Conservation (phyloP, 2,113 vertebrate species). For the Nothoprocta perdicaria region DNA sequence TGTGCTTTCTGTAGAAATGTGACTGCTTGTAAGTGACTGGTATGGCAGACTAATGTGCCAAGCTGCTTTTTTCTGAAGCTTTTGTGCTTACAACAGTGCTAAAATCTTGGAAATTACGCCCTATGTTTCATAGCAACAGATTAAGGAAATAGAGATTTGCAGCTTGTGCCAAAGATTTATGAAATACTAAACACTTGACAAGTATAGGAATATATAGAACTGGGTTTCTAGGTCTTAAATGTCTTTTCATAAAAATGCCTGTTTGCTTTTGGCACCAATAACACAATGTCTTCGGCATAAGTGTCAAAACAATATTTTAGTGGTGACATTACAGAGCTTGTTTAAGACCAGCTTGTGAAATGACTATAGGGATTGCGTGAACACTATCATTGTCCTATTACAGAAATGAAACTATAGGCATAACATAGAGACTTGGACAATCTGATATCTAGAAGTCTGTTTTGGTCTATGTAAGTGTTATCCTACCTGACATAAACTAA, state of each 20-base stretch:
- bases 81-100: background rate
- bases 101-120: background rate
- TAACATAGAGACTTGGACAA: background rate
- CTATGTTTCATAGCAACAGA: constrained; percentile 22
- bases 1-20: background rate
- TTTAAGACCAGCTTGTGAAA: background rate
- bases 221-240: background rate
- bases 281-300: background rate
- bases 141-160: background rate
- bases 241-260: constrained; percentile 21
- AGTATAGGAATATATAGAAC: background rate
- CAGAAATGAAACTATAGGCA: background rate
- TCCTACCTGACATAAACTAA: background rate
- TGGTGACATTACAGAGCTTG: background rate
- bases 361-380: background rate
- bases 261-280: background rate
- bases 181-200: background rate
- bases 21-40: background rate
- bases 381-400: background rate
- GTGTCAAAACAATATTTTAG: background rate
- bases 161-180: background rate
- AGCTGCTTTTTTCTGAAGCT: background rate
- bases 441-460: background rate
- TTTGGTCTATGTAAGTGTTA: background rate
- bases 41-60: background rate